Evolutionary conservation across 2,113 vertebrate species (phyloP).

Genomic region (Hystrix cristata): DNA sequence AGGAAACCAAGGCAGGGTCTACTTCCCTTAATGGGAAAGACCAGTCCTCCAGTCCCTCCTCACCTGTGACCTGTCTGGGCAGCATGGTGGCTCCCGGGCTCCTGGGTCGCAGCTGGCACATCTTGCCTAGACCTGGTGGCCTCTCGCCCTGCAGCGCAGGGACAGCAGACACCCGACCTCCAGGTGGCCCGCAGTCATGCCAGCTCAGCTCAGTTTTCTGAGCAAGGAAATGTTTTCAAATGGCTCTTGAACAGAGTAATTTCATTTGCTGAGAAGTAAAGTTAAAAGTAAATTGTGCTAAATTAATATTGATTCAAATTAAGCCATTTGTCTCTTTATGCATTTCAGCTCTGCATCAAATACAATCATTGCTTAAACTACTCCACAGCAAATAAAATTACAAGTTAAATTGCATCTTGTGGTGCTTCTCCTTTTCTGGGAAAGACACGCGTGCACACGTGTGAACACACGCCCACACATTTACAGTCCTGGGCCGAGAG

Average conservation of each 20-base stretch:
- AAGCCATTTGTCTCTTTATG: conserved; percentile 88
- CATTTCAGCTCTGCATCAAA: conserved; percentile 84
- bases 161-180: background rate
- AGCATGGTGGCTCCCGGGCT: no score
- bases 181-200: background rate
- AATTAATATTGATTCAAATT: conserved; percentile 92
- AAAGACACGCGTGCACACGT: background rate
- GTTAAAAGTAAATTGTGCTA: conserved; percentile 87
- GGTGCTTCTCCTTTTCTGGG: conserved; percentile 38
- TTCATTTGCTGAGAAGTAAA: conserved; percentile 87
- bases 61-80: background rate
- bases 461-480: background rate
- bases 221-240: conserved; percentile 68
- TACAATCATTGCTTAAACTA: conserved; percentile 79
- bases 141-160: background rate
- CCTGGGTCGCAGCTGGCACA: background rate
- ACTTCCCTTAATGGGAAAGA: background rate
- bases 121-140: background rate
- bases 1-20: background rate
- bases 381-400: conserved; percentile 79
- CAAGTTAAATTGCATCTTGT: conserved; percentile 63
- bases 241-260: conserved; percentile 79
- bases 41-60: background rate
- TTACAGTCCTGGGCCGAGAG: rapidly evolving
- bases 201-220: conserved; percentile 34